A percentile compares a stretch with the other conserved stretches of the same genome.
Conservation (phyloP, 2,113 vertebrate genomes). For the Nesoenas mayeri region DNA sequence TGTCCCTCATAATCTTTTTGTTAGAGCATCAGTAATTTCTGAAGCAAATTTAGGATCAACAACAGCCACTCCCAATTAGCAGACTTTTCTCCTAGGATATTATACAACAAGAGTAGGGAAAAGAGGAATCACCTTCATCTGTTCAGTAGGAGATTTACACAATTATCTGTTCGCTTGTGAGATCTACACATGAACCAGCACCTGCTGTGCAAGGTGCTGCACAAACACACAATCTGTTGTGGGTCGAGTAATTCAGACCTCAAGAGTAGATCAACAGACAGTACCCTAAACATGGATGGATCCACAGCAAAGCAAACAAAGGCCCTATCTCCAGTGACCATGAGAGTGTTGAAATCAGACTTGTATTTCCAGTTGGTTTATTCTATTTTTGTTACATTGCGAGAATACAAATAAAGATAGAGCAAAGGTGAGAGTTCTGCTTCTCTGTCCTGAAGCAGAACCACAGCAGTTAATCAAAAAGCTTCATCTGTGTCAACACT, state of each 20-base stretch:
- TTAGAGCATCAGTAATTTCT: neutral
- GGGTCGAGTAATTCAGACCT: neutral
- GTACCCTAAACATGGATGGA: neutral
- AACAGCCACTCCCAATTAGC: neutral
- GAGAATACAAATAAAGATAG: neutral
- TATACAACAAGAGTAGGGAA: neutral
- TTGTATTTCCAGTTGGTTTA: neutral
- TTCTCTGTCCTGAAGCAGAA: neutral
- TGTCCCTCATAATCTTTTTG: neutral
- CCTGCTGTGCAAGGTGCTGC: neutral
- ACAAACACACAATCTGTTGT: neutral
- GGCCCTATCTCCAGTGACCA: neutral
- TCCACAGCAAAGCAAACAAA: neutral
- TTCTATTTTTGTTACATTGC: neutral
- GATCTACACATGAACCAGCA: neutral
- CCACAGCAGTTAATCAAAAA: slow-evolving; percentile 14
- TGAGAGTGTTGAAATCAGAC: neutral
- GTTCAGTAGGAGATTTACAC: neutral
- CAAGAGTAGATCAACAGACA: neutral
- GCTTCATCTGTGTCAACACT: slow-evolving; percentile 34
- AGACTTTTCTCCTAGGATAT: neutral
- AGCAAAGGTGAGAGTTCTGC: neutral
- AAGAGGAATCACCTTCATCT: neutral
- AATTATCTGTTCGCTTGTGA: neutral
- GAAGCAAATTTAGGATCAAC: neutral